Evolutionary conservation across 2,888 invertebrate genomes (phyloP).

Genomic region (Ophion obscuratus): DNA sequence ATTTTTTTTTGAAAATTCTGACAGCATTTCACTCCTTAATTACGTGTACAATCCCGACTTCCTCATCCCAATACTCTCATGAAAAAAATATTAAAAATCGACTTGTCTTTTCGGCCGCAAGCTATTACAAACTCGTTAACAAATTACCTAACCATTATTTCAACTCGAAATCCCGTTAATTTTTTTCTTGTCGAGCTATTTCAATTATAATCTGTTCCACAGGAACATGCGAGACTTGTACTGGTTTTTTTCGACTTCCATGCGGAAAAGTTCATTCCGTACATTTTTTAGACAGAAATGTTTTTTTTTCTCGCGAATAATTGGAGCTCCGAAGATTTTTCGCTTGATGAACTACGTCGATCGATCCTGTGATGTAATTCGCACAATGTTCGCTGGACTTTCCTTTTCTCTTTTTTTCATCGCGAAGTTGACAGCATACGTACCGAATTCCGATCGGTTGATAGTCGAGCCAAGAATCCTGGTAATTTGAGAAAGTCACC

Average conservation of each 20-base stretch:
- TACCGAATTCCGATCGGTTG: constrained; percentile 26
- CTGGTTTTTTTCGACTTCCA: neutral
- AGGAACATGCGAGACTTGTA: neutral
- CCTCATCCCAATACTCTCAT: too few relatives aligned
- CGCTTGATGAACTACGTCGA: neutral
- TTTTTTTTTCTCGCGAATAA: neutral
- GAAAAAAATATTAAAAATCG: too few relatives aligned
- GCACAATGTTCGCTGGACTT: neutral
- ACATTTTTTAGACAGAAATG: neutral
- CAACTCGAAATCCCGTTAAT: too few relatives aligned
- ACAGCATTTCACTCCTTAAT: too few relatives aligned
- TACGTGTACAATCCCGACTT: too few relatives aligned
- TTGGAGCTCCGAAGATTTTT: neutral
- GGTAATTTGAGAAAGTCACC: constrained; percentile 67
- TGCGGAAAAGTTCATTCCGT: neutral
- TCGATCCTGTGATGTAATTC: neutral
- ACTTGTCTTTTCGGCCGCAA: too few relatives aligned
- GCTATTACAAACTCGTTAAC: too few relatives aligned
- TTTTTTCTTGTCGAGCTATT: neutral
- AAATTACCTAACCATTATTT: too few relatives aligned
- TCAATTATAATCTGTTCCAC: neutral
- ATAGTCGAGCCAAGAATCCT: constrained; percentile 45
- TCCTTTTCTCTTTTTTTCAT: neutral
- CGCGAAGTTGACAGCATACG: neutral
- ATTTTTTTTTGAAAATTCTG: too few relatives aligned